Evolutionary conservation across 2,113 vertebrate genomes (phyloP), one percentile per base, ranked within the genome.

Genomic region (Dolichotis patagonum): DNA sequence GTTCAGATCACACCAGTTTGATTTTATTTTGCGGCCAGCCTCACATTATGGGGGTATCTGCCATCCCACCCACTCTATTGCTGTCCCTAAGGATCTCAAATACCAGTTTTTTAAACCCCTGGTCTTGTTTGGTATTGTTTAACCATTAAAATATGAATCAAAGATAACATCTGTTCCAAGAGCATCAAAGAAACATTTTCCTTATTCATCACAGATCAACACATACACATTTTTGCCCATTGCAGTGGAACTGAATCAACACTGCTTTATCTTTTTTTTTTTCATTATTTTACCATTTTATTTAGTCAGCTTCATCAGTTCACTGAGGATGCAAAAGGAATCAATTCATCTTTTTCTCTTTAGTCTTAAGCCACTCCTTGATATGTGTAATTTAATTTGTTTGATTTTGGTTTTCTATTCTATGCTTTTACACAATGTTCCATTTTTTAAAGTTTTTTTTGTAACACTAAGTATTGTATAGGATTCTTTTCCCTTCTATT

Each of bases 321-420:
- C 46, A 96, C 71, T 88, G 49, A 43, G 35, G 30, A 90, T 88
- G n/a, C 35, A 95, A 97, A 96, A 81, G 10, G 82, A 86, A 88
- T 83, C 35, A 65, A 67, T 88, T 86, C 63, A 85, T 38, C n/a
- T 94, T 84, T 78, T 19, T 88, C 22, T 46, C 38, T 88, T 52
- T 77, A 41, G 60, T 43, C 7, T 62, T 94, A 91, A 91, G 28
- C 43, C 28, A 88, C 20, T 84, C 22, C 65, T 90, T 35, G 24
- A 82, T 94, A 60, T 69, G 7, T 30, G 0, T n/a, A 88, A 80
- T 81, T 93, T 87, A 69, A 71, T 22, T 95, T 87, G 26, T 67
- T 95, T 86, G 24, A 5, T 41, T 90, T 92, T 1, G 2, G 1
- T 90, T 92, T 96, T 65, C 83, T 46, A 67, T 12, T 65, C 54